Evolutionary conservation across 2,888 invertebrate genomes (phyloP), one percentile per base, ranked within the genome.

Genomic region (Dryobota labecula): DNA sequence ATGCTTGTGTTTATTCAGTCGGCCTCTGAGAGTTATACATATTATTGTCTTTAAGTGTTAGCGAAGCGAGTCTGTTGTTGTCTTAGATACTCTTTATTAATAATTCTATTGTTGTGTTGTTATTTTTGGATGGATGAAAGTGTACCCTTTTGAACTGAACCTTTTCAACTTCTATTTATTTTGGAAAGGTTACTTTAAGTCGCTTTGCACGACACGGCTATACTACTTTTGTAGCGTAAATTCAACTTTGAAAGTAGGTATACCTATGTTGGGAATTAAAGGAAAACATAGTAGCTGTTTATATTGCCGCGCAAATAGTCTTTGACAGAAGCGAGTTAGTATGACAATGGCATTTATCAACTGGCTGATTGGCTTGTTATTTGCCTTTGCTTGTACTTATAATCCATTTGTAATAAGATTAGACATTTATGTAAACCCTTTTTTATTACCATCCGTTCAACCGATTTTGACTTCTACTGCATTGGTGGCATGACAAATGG

Each of bases 1-100:
- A 90, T 89, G 87, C 86, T 87, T 83, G 73, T 93, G 91, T 92
- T 93, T 93, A 89, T 91, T 87, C 90, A 89, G 88, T 76, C 87
- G 85, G 84, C 77, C 83, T 81, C 74, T 75, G 70, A 81, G 83
- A 84, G 84, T 84, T 89, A 86, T 88, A 85, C 78, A 80, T 89
- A 84, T 87, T 90, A 87, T 89, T 78, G 70, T 74, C 62, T 78
- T 78, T 86, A 89, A 88, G 90, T 86, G 87, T 86, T 85, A 81
- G 80, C 72, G 81, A 74, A 86, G 82, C 79, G 84, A 82, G 78
- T 75, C 49, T 54, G 30, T 84, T 88, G 82, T 88, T 88, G 84
- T 84, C 77, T 80, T 82, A 85, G 76, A 81, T 72, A 82, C 58
- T 82, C 68, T 84, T 82, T 77, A 78, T 75, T 78, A 73, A 76